Evolutionary conservation across 1,140 invertebrate genomes (phyloP), one percentile per base, ranked within the genome.

Genomic region (Drosophila orena): DNA sequence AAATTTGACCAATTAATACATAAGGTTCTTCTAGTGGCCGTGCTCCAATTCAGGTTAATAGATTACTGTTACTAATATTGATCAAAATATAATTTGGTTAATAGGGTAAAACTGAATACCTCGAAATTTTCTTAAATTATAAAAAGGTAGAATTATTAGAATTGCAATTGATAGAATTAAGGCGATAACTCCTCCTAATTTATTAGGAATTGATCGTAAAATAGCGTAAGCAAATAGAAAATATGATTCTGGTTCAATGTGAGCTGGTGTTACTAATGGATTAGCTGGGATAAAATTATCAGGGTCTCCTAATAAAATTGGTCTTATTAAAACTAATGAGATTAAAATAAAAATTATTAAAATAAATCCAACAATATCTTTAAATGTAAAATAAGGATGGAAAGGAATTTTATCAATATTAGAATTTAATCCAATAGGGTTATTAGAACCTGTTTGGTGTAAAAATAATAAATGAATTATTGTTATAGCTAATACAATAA

Each of bases 201-300:
- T 35, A 35, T 35, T 35, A 11, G 35, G 35, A 11, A 35, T 35
- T 10, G 34, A 96, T 53, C 95, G 95, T 84, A 96, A 77, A 93
- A 96, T 96, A 20, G 95, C 94, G 91, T 96, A 96, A 24, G 95
- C 95, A 94, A 96, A 96, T 93, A 96, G 92, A 92, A 96, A 96
- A 92, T 96, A 96, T 94, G 94, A 96, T 94, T 96, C 95, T 62
- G 95, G 95, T 94, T 96, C 94, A 93, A 96, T 96, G 92, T 96
- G 95, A 40, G 93, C 79, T 3, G 95, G 95, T 0, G 95, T 96
- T 20, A 95, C 93, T 93, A 96, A 81, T 5, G 94, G 93, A 71
- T 96, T 95, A 43, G 95, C 95, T n/a, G 93, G 93, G 15, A 93
- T 94, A 93, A 95, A 96, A 93, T 96, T 96, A 93, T 95, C 95